Percentiles rank a stretch among this genome's conserved stretches.
These are phyloP conservation scores for Sebastes dallii DNA, from an alignment of 2,797 vertebrate genomes.

Conservation along the genomic window DNA sequence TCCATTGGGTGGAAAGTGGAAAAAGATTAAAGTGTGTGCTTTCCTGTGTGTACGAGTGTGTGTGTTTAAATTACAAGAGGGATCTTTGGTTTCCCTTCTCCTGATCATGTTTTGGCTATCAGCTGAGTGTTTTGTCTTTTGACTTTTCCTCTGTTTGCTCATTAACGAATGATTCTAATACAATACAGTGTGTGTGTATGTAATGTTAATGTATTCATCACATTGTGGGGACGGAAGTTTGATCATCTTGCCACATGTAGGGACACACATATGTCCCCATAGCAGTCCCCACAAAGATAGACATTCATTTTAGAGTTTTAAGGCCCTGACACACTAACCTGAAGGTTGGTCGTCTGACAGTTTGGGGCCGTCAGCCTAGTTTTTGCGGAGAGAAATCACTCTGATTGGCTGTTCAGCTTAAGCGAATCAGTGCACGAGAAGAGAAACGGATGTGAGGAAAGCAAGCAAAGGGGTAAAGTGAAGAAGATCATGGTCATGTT, in stretches of 20 bases:
- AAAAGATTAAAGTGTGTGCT: conserved; percentile 34
- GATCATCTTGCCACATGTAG: not conserved
- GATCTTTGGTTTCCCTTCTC: conserved; percentile 42
- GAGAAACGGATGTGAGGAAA: too few relatives aligned
- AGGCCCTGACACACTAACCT: too few relatives aligned
- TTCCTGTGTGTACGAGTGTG: not conserved
- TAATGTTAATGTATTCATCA: not conserved
- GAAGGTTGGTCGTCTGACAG: too few relatives aligned
- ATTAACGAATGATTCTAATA: conserved; percentile 30
- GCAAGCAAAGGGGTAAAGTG: too few relatives aligned
- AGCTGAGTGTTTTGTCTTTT: conserved; percentile 68
- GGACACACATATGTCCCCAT: not conserved
- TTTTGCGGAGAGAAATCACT: too few relatives aligned
- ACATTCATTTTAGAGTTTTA: conserved; percentile 10
- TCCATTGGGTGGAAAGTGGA: conserved; percentile 29
- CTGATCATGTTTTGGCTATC: conserved; percentile 66
- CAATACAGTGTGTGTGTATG: conserved; percentile 4
- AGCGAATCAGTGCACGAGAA: too few relatives aligned
- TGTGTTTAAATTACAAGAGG: conserved; percentile 22
- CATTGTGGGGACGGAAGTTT: not conserved
- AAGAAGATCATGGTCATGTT: too few relatives aligned
- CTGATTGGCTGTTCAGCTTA: too few relatives aligned
- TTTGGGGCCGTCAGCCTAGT: too few relatives aligned
- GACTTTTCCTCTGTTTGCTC: conserved; percentile 39
- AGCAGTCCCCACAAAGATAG: not conserved